A percentile compares a stretch with the other conserved stretches of the same genome.
phyloP scores from a whole-genome alignment of 2,888 invertebrate species.

The Cartodere bifasciata region DNA sequence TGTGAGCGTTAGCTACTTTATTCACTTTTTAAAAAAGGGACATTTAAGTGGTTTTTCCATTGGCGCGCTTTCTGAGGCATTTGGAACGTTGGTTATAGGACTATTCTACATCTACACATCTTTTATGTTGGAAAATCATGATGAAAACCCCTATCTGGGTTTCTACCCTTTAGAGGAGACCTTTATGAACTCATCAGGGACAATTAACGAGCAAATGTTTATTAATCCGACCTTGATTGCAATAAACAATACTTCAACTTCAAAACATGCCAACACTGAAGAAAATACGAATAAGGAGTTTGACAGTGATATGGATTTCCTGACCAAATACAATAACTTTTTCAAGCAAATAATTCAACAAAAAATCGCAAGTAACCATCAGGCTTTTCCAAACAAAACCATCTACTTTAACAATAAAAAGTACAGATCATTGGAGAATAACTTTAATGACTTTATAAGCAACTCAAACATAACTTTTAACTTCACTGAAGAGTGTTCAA shows the following conservation, averaged over 20 bases:
- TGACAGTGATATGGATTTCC: slow-evolving; percentile 13
- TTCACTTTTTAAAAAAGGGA: slow-evolving; percentile 19
- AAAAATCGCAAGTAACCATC: slow-evolving; percentile 13
- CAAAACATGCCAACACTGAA: slow-evolving; percentile 7
- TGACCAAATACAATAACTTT: slow-evolving; percentile 18
- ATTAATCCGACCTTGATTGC: background rate
- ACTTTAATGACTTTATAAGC: background rate
- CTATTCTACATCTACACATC: slow-evolving; percentile 25
- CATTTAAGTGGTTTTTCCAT: slow-evolving; percentile 17
- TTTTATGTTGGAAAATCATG: slow-evolving; percentile 3
- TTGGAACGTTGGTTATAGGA: slow-evolving; percentile 27
- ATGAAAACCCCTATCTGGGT: too few species aligned
- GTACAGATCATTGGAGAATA: slow-evolving; percentile 8
- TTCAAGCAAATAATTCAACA: slow-evolving; percentile 18
- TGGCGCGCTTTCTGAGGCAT: slow-evolving; percentile 23
- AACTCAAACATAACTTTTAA: background rate
- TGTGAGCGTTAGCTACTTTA: slow-evolving; percentile 21
- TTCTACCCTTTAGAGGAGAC: slow-evolving; percentile 12
- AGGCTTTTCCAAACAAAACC: slow-evolving; percentile 13
- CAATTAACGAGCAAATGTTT: slow-evolving; percentile 3
- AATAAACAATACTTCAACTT: background rate
- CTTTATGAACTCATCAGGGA: slow-evolving; percentile 9
- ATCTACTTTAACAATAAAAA: slow-evolving; percentile 12
- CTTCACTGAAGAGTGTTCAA: slow-evolving; percentile 15
- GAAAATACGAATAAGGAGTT: slow-evolving; percentile 11